These are phyloP conservation scores for Apoderus coryli DNA, from an alignment of 2,888 invertebrate species.

Conservation along the genomic window DNA sequence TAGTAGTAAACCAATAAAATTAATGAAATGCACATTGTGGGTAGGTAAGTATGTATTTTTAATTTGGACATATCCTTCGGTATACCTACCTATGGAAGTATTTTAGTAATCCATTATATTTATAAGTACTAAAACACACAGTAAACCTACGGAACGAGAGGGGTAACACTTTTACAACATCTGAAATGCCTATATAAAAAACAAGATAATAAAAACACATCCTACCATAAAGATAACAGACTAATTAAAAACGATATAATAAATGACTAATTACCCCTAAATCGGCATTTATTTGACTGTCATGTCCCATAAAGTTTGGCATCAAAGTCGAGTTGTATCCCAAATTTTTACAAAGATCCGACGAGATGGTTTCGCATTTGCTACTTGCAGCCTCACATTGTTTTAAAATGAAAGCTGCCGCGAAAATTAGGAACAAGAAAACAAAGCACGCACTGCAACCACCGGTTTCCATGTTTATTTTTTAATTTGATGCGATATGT, in stretches of 20 bases:
- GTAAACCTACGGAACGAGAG: no score
- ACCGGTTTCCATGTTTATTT: conserved; percentile 7
- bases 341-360: conserved; percentile 67
- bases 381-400: no score
- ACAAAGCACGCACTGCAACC: conserved; percentile 8
- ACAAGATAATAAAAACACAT: conserved; percentile 9
- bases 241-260: conserved; percentile 5
- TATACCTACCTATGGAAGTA: no score
- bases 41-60: no score
- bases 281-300: conserved; percentile 67
- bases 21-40: no score
- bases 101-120: no score
- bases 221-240: conserved; percentile 17
- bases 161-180: conserved; percentile 1
- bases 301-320: conserved; percentile 76
- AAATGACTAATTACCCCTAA: conserved; percentile 51
- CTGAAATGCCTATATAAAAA: no score
- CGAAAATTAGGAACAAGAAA: conserved; percentile 7
- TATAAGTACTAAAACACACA: no score
- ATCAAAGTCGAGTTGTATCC: conserved; percentile 76
- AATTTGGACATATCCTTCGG: no score
- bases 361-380: conserved; percentile 59
- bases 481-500: no score
- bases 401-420: no score
- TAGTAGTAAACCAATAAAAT: no score